phyloP scores from a whole-genome alignment of 1,140 invertebrate genomes.

The Eumeta japonica region DNA sequence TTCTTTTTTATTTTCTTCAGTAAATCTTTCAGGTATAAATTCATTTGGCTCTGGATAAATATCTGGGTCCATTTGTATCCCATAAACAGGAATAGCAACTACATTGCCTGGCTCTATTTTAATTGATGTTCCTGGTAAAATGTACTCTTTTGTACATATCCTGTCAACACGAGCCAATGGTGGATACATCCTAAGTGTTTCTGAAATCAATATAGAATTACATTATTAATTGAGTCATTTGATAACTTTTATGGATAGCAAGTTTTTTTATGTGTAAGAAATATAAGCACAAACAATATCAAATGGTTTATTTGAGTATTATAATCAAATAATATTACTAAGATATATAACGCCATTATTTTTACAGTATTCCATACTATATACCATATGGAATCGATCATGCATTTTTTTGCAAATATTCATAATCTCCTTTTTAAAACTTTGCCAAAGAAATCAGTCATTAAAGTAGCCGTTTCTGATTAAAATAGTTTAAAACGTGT shows the following conservation, averaged over 20 bases:
- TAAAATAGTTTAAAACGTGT: too few relatives aligned
- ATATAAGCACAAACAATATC: too few relatives aligned
- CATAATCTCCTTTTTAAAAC: too few relatives aligned
- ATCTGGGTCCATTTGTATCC: constrained; percentile 61
- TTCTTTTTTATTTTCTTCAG: constrained; percentile 41
- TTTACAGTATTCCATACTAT: too few relatives aligned
- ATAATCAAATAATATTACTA: too few relatives aligned
- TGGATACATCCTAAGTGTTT: constrained; percentile 63
- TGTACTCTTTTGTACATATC: constrained; percentile 53
- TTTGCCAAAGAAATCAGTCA: too few relatives aligned
- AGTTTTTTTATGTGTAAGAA: too few relatives aligned
- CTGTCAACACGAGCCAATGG: constrained; percentile 54
- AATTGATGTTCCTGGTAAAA: constrained; percentile 45
- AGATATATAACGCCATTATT: too few relatives aligned
- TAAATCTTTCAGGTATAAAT: constrained; percentile 65
- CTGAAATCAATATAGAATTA: constrained; percentile 50
- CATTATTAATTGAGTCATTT: neutral
- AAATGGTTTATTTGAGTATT: too few relatives aligned
- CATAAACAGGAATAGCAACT: constrained; percentile 51
- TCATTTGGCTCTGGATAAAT: constrained; percentile 59
- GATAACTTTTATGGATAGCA: neutral
- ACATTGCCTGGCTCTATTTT: constrained; percentile 40
- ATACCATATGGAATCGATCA: too few relatives aligned
- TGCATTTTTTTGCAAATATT: too few relatives aligned
- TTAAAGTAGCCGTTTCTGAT: too few relatives aligned